Evolutionary conservation across 2,888 invertebrate species (phyloP).

Genomic region (Dicranocentrus wangi): DNA sequence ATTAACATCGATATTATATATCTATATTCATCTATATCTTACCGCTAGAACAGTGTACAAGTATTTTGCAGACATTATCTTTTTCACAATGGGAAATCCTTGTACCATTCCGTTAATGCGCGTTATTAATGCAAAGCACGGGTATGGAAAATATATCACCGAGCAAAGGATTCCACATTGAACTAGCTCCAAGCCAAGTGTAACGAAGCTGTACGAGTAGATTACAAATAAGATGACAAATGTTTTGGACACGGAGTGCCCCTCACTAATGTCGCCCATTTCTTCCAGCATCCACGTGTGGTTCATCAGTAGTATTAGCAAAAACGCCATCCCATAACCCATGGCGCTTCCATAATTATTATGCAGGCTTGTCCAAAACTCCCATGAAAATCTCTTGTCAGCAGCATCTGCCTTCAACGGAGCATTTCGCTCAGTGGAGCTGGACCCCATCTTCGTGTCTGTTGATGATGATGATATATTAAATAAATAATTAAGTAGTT

Average conservation of each 20-base stretch:
- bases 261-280: conserved; percentile 20
- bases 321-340: conserved; percentile 30
- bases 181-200: conserved; percentile 21
- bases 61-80: background rate
- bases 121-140: background rate
- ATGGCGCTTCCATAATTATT: conserved; percentile 12
- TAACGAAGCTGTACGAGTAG: conserved; percentile 38
- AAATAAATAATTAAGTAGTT: too few relatives aligned
- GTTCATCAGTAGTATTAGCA: conserved; percentile 9
- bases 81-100: background rate
- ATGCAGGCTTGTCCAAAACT: conserved; percentile 24
- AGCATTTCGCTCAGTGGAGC: background rate
- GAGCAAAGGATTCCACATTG: background rate
- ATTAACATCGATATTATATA: too few relatives aligned
- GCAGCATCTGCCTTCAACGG: background rate
- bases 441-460: background rate
- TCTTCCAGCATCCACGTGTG: conserved; percentile 45
- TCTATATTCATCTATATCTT: too few relatives aligned
- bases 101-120: background rate
- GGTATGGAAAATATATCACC: conserved; percentile 2
- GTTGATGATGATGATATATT: too few relatives aligned
- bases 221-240: conserved; percentile 42
- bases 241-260: conserved; percentile 49
- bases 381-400: conserved; percentile 12
- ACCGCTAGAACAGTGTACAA: conserved; percentile 7